A percentile compares a stretch with the other conserved stretches of the same genome.
Evolutionary conservation across 1,140 invertebrate genomes (phyloP).

Genomic region (Calephelis virginiensis): DNA sequence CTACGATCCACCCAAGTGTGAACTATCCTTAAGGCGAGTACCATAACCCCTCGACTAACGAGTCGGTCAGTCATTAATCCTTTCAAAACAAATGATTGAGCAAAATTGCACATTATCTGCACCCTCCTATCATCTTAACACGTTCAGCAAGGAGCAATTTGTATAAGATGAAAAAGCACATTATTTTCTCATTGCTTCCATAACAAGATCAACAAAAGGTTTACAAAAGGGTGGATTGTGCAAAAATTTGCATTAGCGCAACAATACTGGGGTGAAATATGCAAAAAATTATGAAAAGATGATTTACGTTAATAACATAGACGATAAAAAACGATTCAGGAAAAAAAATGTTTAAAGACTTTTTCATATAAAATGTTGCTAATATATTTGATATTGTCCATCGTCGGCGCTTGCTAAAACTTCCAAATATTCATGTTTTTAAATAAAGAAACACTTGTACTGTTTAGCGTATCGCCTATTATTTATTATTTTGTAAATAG

Average conservation of each 20-base stretch:
- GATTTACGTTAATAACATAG: too few relatives aligned
- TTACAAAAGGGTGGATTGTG: constrained; percentile 40
- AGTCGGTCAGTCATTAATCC: constrained; percentile 18
- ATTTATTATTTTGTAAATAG: too few relatives aligned
- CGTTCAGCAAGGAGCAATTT: constrained; percentile 55
- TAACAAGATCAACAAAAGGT: constrained; percentile 45
- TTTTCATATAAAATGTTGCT: too few relatives aligned
- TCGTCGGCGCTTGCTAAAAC: too few relatives aligned
- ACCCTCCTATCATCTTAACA: constrained; percentile 48
- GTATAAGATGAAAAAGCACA: constrained; percentile 53
- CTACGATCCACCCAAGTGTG: too few relatives aligned
- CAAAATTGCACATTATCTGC: constrained; percentile 47
- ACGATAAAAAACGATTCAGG: too few relatives aligned
- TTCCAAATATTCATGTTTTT: too few relatives aligned
- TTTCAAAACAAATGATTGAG: constrained; percentile 52
- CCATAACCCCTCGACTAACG: not conserved
- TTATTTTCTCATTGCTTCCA: constrained; percentile 49
- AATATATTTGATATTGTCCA: too few relatives aligned
- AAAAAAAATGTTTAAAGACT: too few relatives aligned
- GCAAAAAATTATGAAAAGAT: not conserved
- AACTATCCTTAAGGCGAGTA: too few relatives aligned
- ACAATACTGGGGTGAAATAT: constrained; percentile 33
- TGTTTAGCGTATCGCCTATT: too few relatives aligned
- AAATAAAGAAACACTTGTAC: too few relatives aligned
- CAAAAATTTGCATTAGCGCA: constrained; percentile 51